These are phyloP conservation scores for Limnephilus lunatus DNA, from an alignment of 2,888 invertebrate species.

Conservation along the genomic window DNA sequence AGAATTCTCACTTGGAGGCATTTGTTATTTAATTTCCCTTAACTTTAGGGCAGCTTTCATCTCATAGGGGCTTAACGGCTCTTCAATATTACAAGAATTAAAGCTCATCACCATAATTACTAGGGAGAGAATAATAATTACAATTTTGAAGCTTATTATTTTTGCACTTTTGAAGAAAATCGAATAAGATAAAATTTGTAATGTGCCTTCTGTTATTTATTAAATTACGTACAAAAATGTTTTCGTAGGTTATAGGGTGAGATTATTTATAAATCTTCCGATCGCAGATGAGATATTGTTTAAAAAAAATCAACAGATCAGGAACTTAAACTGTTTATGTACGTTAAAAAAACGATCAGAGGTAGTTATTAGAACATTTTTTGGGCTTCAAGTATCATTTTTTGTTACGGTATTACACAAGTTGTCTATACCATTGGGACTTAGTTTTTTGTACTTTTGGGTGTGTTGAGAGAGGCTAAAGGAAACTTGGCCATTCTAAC, in stretches of 20 bases:
- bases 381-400: too few species aligned
- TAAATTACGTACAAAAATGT: background rate
- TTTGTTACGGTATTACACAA: too few species aligned
- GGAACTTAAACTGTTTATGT: too few species aligned
- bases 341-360: too few species aligned
- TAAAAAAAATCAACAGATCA: background rate
- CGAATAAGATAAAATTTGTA: background rate
- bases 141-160: background rate
- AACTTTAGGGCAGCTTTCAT: background rate
- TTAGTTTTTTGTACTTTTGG: too few species aligned
- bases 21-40: background rate
- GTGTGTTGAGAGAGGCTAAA: too few species aligned
- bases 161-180: background rate
- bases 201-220: background rate
- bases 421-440: too few species aligned
- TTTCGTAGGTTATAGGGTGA: background rate
- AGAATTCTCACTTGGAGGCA: background rate
- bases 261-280: too few species aligned
- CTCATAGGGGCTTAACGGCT: background rate
- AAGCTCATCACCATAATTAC: background rate
- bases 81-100: conserved; percentile 14
- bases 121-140: background rate
- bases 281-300: background rate
- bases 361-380: too few species aligned
- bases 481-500: background rate